Evolutionary conservation across 2,797 vertebrate species (phyloP), one percentile per base, ranked within the genome.

Genomic region (Artibeus jamaicensis): DNA sequence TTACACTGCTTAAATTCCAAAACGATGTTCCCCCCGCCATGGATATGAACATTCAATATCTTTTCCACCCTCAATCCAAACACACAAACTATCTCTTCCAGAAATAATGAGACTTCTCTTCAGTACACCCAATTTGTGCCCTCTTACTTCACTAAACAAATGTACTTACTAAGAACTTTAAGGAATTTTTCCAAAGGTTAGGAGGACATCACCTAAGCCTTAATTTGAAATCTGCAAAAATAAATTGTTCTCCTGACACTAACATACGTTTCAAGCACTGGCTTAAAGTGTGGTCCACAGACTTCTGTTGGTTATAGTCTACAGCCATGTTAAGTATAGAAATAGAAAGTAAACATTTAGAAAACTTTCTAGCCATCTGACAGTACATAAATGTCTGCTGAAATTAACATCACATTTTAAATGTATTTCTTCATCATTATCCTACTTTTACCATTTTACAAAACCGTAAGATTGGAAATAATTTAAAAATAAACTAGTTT

Each of bases 151-250:
- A 86, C 0, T 87, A 9, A 77, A 91, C 34, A 67, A 82, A 77
- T 74, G 18, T 44, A 88, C 26, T 86, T 93, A 93, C 16, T 19
- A 70, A 44, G 32, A 74, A 89, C 9, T 67, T 90, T 1, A 11
- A 86, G 74, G 26, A 8, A 18, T 19, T 48, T 62, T 48, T 4
- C 6, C 55, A 22, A 8, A 70, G 18, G 9, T 70, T 59, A 86
- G 21, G 21, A 87, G n/a, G n/a, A n/a, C 21, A 92, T 42, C 14
- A 83, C 15, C 12, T 11, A 77, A 90, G 18, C 6, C 22, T 86
- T 90, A 29, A 86, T 70, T 21, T 74, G n/a, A 95, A 94, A 46
- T 77, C 70, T 26, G 10, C 44, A 86, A 96, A 81, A 34, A 73
- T 32, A 15, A 74, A 34, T 21, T 57, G 67, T 32, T 76, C 5